These are phyloP conservation scores for Zoanthus gigantus DNA, from an alignment of 92 coral and sea anemone species.

Conservation along the genomic window DNA sequence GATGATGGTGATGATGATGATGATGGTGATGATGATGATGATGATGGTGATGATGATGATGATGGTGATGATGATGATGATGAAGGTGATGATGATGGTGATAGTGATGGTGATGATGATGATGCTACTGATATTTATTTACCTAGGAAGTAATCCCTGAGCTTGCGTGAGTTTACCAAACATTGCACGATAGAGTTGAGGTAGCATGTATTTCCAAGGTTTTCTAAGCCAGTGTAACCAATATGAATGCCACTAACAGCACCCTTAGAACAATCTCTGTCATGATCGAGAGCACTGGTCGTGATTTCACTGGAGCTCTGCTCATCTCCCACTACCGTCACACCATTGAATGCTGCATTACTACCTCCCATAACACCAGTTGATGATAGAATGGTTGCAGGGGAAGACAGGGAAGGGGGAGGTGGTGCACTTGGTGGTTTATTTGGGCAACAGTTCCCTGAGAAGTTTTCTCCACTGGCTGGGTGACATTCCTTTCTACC, in stretches of 20 bases:
- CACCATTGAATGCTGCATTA: constrained; percentile 42
- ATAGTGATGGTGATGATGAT: no score
- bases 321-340: constrained; percentile 58
- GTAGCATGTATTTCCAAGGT: constrained; percentile 88
- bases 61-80: no score
- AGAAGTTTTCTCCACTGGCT: not conserved
- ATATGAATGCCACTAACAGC: constrained; percentile 13
- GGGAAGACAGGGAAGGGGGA: constrained; percentile 55
- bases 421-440: constrained; percentile 57
- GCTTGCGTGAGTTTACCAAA: constrained; percentile 81
- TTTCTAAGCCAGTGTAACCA: constrained; percentile 90
- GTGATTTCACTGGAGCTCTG: not conserved
- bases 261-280: constrained; percentile 23
- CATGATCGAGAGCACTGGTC: not conserved
- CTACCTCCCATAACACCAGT: constrained; percentile 84
- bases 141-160: constrained; percentile 90
- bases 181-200: constrained; percentile 97
- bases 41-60: no score
- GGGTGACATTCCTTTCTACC: not conserved
- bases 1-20: no score
- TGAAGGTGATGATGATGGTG: no score
- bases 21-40: no score
- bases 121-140: constrained; percentile 1
- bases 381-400: constrained; percentile 42
- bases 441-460: not conserved